These are phyloP conservation scores for Nanorana parkeri DNA, from an alignment of 2,113 vertebrate genomes.

Conservation along the genomic window DNA sequence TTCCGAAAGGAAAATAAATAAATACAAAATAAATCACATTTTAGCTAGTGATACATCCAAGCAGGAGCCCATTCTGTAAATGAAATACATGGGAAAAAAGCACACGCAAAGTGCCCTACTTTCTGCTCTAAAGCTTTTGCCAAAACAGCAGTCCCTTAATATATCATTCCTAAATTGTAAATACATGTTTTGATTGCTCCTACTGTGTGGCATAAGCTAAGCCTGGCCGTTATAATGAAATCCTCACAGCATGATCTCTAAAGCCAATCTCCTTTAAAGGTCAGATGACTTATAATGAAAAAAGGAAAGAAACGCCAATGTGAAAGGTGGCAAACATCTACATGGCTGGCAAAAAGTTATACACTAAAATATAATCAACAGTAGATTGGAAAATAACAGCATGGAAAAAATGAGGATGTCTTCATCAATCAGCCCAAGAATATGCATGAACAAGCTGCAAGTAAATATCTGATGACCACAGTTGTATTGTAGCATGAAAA, in stretches of 20 bases:
- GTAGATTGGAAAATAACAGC: no score
- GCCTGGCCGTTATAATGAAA: constrained; percentile 35
- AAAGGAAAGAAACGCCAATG: background rate
- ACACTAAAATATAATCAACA: no score
- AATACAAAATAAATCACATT: background rate
- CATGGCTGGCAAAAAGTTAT: no score
- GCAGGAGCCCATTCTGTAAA: background rate
- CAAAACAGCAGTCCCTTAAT: background rate
- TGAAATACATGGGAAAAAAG: constrained; percentile 2
- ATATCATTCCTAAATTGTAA: constrained; percentile 31
- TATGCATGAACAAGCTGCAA: no score
- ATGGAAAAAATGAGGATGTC: no score
- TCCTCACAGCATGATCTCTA: constrained; percentile 32
- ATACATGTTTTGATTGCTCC: constrained; percentile 45
- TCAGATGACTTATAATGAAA: constrained; percentile 32
- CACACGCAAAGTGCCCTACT: background rate
- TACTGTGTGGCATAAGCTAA: constrained; percentile 34
- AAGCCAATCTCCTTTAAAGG: constrained; percentile 42
- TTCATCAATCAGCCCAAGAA: no score
- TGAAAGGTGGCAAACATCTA: no score
- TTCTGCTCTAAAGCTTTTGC: background rate
- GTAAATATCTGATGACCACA: no score
- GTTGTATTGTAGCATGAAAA: no score
- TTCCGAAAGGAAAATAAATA: no score
- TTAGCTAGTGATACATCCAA: background rate